Base-by-base conservation (phyloP, 2,113 vertebrate genomes). In the Hepsetus odoe region DNA sequence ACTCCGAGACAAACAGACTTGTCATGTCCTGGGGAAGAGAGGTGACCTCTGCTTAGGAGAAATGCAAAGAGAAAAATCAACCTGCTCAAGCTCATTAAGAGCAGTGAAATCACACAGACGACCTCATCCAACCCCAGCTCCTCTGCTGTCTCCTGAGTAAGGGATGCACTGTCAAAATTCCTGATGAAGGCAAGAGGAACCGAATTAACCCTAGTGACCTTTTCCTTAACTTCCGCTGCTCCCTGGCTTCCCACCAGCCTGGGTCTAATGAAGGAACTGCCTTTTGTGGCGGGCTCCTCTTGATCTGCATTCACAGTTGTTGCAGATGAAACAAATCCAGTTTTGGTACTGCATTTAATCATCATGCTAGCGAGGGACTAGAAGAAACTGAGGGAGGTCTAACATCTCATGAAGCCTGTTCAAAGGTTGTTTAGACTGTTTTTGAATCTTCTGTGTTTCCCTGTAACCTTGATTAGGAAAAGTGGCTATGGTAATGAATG, bases 301-400 rank as follows among this genome's bases (percentile, higher is more conserved):
- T 84, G 84, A 91, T 91, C 84, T 88, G 87, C 87, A 86, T 85
- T 89, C 86, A 80, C 86, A 90, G 87, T 91, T 83, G 81, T 87
- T 83, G 84, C 88, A 91, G 90, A 92, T 91, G 89, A 90, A 90
- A 91, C 89, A 92, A 91, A 90, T 92, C 87, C 87, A 89, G 89
- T 91, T 88, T 89, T 83, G 87, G 85, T 74, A 40, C 82, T 72
- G 85, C 87, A 87, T 89, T 90, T 84, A 87, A 86, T 91, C 86
- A 85, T 87, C n/a, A n/a, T n/a, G n/a, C n/a, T 88, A 84, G 80
- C 33, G 68, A 65, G 83, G 85, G 83, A 79, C 87, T 83, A 80
- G 84, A 82, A 82, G 84, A 82, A 70, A 82, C 86, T 85, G 82
- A 89, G 83, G 84, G 74, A 80, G 69, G 49, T 40, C 59, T 30